phyloP scores from a whole-genome alignment of 1,140 invertebrate genomes.

The Acromyrmex echinatior region DNA sequence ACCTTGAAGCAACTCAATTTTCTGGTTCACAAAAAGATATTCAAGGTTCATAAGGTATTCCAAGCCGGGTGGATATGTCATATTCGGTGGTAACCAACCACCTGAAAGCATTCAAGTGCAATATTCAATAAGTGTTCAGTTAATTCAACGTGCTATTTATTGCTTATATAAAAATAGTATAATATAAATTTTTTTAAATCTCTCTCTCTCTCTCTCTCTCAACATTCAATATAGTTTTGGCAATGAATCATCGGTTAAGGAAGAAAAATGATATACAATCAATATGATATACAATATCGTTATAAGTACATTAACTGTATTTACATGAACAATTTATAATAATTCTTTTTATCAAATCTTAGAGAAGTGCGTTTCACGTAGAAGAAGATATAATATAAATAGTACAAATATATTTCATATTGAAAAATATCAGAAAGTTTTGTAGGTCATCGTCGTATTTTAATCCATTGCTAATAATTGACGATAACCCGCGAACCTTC shows the following conservation, averaged over 20 bases:
- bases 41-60: constrained; percentile 97
- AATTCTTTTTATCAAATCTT: no score
- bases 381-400: not conserved
- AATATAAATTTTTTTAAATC: not conserved
- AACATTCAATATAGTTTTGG: not conserved
- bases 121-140: not conserved
- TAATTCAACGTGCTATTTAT: not conserved
- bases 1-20: constrained; percentile 95
- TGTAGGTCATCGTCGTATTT: no score
- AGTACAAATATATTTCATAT: not conserved
- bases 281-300: not conserved
- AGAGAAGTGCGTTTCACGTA: no score
- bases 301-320: not conserved
- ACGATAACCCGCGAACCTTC: no score
- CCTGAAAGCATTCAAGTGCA: constrained; percentile 84
- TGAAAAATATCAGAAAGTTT: no score
- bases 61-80: constrained; percentile 95
- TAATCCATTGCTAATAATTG: no score
- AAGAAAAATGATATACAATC: not conserved
- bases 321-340: no score
- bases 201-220: no score
- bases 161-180: not conserved
- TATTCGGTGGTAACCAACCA: constrained; percentile 92
- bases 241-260: not conserved
- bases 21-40: constrained; percentile 95